A percentile compares a stretch with the other conserved stretches of the same genome.
phyloP scores from a whole-genome alignment of 2,888 invertebrate species.

The Megaustenia siamemsis region DNA sequence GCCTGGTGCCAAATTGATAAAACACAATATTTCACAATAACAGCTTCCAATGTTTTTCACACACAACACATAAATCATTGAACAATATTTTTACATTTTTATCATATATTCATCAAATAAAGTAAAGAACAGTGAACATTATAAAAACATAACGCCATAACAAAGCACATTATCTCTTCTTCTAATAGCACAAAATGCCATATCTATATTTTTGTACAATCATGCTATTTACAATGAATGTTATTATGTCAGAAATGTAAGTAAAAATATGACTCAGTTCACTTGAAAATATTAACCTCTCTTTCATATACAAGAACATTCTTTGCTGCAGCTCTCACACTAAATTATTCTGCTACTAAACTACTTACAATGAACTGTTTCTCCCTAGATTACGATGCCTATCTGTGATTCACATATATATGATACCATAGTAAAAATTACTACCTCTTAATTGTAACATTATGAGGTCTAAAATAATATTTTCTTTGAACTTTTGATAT shows the following conservation, averaged over 20 bases:
- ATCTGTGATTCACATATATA: too few species aligned
- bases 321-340: not conserved
- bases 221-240: not conserved
- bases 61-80: too few species aligned
- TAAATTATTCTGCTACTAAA: not conserved
- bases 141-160: not conserved
- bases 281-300: not conserved
- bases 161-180: not conserved
- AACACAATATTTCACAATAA: too few species aligned
- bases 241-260: not conserved
- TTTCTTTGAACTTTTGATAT: too few species aligned
- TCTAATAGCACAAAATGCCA: not conserved
- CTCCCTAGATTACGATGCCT: too few species aligned
- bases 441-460: too few species aligned
- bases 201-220: not conserved
- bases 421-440: too few species aligned
- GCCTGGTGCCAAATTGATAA: too few species aligned
- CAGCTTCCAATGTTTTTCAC: too few species aligned
- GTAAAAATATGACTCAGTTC: not conserved
- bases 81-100: not conserved
- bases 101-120: not conserved
- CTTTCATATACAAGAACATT: not conserved
- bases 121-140: too few species aligned
- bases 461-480: too few species aligned
- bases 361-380: too few species aligned